Base-by-base conservation (phyloP, 2,113 vertebrate genomes). In the Upupa epops region DNA sequence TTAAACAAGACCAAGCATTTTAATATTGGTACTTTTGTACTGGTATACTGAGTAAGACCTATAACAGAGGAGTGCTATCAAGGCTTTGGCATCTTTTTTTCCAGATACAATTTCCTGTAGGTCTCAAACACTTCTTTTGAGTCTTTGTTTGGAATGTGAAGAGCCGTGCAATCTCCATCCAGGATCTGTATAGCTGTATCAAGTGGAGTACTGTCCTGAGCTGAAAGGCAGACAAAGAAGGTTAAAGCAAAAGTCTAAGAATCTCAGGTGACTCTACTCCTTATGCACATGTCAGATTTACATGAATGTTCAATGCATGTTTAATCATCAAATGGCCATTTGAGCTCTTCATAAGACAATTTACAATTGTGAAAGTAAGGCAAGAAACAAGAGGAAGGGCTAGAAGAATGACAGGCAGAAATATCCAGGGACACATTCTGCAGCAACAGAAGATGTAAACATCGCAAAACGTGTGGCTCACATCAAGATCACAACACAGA, bases 91-190 rank as follows among this genome's bases (percentile, higher is more conserved):
- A 96, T 83, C 64, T 95, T 95, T 97, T 98, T 97, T 80, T 98
- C 96, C 76, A 98, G 86, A 92, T 97, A 97, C 83, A 97, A 93
- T 92, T 97, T 97, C 80, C 85, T 97, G 88, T 96, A 98, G 69
- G 96, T 96, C 66, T 96, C 89, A 96, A 98, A 98, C 63, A 97
- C 93, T 20, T 91, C 54, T 74, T 96, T 97, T 59, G 97, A 98
- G 69, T 97, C 97, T 89, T 96, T 98, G 37, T 65, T 20, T 73
- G 93, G 78, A 49, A 79, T 79, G 36, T 94, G 95, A 66, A 89
- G 76, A 56, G 54, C 74, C 65, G 97, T 92, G 24, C 65, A 96
- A 80, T 73, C 78, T 89, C 96, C 96, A 73, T 96, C 96, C 71
- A 97, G 66, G 36, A 91, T 92, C 94, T 96, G 91, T 73, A 95